A percentile compares a stretch with the other conserved stretches of the same genome.
These are phyloP conservation scores for Premnoplex brunnescens DNA, from an alignment of 2,797 vertebrate genomes.

Conservation along the genomic window DNA sequence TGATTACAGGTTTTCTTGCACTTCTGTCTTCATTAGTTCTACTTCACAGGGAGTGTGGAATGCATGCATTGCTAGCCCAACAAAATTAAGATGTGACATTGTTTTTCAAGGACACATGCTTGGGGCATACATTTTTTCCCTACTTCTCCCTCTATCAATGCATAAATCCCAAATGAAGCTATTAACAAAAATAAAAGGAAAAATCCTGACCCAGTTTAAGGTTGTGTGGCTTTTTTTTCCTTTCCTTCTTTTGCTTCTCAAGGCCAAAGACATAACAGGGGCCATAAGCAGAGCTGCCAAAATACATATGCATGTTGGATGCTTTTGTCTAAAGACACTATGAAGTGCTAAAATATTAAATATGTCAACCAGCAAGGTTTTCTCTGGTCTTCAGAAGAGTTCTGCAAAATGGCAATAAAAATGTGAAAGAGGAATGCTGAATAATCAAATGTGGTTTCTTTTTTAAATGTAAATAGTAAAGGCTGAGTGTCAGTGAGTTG, in stretches of 20 bases:
- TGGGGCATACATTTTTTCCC: neutral
- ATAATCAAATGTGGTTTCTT: constrained; percentile 62
- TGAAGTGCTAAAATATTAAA: constrained; percentile 63
- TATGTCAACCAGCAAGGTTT: constrained; percentile 48
- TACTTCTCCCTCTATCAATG: neutral
- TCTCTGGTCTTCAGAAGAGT: constrained; percentile 23
- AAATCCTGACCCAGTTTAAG: constrained; percentile 41
- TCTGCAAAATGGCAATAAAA: constrained; percentile 40
- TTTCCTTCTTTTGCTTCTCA: constrained; percentile 2
- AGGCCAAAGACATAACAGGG: constrained; percentile 34
- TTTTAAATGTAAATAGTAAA: constrained; percentile 18
- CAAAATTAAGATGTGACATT: constrained; percentile 55
- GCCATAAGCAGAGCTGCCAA: constrained; percentile 44
- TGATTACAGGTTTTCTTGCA: constrained; percentile 53
- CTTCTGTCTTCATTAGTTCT: constrained; percentile 66
- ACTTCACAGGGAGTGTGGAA: constrained; percentile 41
- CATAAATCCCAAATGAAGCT: constrained; percentile 30
- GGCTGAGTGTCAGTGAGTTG: neutral
- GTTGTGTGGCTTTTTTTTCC: neutral
- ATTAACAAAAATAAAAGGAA: constrained; percentile 31
- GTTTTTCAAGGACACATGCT: constrained; percentile 56
- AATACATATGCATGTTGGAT: constrained; percentile 45
- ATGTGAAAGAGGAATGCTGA: constrained; percentile 57
- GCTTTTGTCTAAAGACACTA: constrained; percentile 29
- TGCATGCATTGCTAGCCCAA: constrained; percentile 27